These are phyloP conservation scores for Oedothorax gibbosus DNA, from an alignment of 1,140 invertebrate genomes.

Conservation along the genomic window DNA sequence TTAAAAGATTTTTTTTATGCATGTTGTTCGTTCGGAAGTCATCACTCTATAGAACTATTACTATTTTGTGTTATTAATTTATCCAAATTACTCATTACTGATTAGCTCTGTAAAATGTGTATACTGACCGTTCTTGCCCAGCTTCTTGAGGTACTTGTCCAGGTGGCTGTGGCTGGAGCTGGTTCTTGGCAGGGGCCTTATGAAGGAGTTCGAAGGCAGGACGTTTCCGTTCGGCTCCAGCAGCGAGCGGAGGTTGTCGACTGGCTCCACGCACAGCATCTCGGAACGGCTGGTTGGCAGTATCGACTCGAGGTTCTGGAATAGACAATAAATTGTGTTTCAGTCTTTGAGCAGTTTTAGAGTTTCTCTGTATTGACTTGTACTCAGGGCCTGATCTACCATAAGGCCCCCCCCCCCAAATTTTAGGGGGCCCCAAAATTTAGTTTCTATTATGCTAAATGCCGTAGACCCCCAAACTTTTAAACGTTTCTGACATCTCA, in stretches of 20 bases:
- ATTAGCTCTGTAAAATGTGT: not conserved
- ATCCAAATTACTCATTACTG: too few species aligned
- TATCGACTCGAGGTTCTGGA: slow-evolving; percentile 50
- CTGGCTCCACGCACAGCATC: slow-evolving; percentile 34
- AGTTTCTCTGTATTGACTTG: too few species aligned
- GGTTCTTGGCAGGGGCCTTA: slow-evolving; percentile 50
- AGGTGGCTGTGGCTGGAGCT: slow-evolving; percentile 58
- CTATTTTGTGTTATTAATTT: too few species aligned
- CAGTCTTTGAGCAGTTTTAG: not conserved
- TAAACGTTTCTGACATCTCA: too few species aligned
- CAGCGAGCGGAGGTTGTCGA: slow-evolving; percentile 51
- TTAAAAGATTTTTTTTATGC: too few species aligned
- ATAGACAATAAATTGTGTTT: not conserved
- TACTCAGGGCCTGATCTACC: too few species aligned
- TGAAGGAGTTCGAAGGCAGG: slow-evolving; percentile 49
- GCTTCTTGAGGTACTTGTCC: slow-evolving; percentile 59
- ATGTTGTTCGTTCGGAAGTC: too few species aligned
- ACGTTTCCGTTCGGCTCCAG: slow-evolving; percentile 59
- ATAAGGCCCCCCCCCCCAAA: too few species aligned
- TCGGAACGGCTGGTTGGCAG: slow-evolving; percentile 46
- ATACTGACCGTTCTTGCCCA: slow-evolving; percentile 51
- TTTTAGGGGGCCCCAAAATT: too few species aligned
- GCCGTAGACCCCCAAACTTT: too few species aligned
- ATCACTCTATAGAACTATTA: too few species aligned
- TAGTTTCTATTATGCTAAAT: too few species aligned